Base-by-base conservation (phyloP, 2,888 invertebrate species). In the Cataglyphis albicans region DNA sequence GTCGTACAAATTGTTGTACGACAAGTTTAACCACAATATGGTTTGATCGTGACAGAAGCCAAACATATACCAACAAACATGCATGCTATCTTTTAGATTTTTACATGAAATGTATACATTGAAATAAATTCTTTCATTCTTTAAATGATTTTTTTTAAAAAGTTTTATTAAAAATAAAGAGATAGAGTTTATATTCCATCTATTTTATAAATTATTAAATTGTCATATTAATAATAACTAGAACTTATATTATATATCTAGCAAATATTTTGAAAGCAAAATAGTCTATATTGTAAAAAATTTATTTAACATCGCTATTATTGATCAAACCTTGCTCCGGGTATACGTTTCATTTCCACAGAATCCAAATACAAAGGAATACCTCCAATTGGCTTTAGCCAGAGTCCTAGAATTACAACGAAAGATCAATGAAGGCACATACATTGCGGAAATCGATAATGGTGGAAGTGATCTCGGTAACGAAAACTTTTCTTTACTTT, bases 351-450 rank as follows among this genome's bases (percentile, higher is more conserved):
- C 61, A 35, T 88, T 83, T 87, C 41, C 82, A 35, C 87, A 93
- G 92, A 90, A 84, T 83, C 91, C 92, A 32, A 92, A 88, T 83
- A 88, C 92, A 35, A 91, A 90, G 48, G 93, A 94, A 81, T 94
- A 94, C 84, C 78, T 94, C 74, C 93, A 94, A 80, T 84, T 94
- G 76, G 93, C 93, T 59, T 84, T 94, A 38, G 88, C 91, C 0
- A 92, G 90, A 85, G 92, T 94, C 25, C 82, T 93, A 48, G 93
- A 94, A 74, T 88, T 94, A 48, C 94, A 94, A 80, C 91, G 91
- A 55, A 90, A 93, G 85, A 90, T 94, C 72, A 91, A 90, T 82
- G 93, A 94, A 59, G 92, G 92, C 73, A 90, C 92, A 35, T 91
- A 92, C 55, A 81, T 89, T 38, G 78, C 87, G 57, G 91, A 83